Evolutionary conservation across 2,797 vertebrate species (phyloP), one percentile per base, ranked within the genome.

Genomic region (Xyrichtys novacula): DNA sequence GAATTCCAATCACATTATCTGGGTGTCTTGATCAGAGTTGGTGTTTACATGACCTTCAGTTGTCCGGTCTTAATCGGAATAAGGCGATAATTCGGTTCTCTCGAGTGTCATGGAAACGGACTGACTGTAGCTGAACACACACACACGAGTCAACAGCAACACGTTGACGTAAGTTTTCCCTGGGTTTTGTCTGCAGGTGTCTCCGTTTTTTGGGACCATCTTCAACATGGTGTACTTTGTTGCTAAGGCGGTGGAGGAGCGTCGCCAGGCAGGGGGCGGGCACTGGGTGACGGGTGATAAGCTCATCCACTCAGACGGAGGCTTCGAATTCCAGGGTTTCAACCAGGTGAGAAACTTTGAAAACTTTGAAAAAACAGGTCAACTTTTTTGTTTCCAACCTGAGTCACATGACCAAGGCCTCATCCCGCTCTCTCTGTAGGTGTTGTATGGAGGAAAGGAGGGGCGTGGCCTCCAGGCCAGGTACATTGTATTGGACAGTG

Each of bases 201-300:
- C 96, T 50, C 96, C 97, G 0, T 68, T 98, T n/a, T 98, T 98
- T 15, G 95, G 95, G 20, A 96, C 96, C 52, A 95, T 98, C 85
- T 97, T 95, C 23, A 96, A 96, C 31, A 93, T 96, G 31, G 89
- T 98, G 43, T 89, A 91, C 84, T 91, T 95, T 25, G 72, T 97
- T 57, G 96, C 94, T 1, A 88, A 81, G 8, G 93, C 91, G 0
- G 90, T 96, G 76, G 93, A 90, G 9, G 89, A 83, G 19, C 73
- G 94, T 0, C 88, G 86, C 0, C 84, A 84, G 15, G 74, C 89
- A 0, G 92, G 91, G 0, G 84, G 90, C 0, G 93, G 95, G 89
- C 90, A 93, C 22, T 95, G 91, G 91, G 91, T 92, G 43, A 90
- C 87, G 0, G 95, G 95, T 5, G 71, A 83, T 3, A 90, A 86